phyloP scores from a whole-genome alignment of 2,113 vertebrate genomes.

The Solenodon paradoxus region DNA sequence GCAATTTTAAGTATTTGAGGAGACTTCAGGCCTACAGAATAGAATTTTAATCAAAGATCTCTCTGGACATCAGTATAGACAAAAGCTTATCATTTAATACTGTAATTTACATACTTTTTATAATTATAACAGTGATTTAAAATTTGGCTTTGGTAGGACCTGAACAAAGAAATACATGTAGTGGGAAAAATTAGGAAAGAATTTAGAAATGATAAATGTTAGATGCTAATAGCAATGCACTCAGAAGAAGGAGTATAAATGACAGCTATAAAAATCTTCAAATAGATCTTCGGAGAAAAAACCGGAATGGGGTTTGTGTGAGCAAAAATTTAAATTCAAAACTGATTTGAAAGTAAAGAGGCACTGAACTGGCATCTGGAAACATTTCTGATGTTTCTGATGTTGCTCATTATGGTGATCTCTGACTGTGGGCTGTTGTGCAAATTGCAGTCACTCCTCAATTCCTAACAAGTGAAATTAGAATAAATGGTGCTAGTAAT shows the following conservation, averaged over 20 bases:
- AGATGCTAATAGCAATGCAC: background rate
- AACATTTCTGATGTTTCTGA: background rate
- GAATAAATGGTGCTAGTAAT: background rate
- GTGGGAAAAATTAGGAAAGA: background rate
- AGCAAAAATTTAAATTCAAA: background rate
- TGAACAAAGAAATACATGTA: background rate
- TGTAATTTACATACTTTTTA: background rate
- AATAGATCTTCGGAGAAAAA: background rate
- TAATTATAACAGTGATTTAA: background rate
- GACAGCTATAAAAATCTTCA: background rate
- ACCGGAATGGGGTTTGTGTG: background rate
- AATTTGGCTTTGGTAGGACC: background rate
- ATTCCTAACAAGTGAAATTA: background rate
- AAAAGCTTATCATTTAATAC: background rate
- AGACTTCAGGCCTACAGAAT: background rate
- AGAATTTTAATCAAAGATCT: background rate
- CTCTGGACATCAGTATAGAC: background rate
- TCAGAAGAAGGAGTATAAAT: background rate
- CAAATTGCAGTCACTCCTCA: background rate
- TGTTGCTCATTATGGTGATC: background rate
- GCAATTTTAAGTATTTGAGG: background rate
- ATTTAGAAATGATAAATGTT: background rate
- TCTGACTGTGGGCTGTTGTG: background rate
- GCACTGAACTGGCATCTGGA: background rate
- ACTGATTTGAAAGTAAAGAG: constrained; percentile 5